These are phyloP conservation scores for Noctua comes DNA, from an alignment of 2,888 invertebrate genomes.

Conservation along the genomic window DNA sequence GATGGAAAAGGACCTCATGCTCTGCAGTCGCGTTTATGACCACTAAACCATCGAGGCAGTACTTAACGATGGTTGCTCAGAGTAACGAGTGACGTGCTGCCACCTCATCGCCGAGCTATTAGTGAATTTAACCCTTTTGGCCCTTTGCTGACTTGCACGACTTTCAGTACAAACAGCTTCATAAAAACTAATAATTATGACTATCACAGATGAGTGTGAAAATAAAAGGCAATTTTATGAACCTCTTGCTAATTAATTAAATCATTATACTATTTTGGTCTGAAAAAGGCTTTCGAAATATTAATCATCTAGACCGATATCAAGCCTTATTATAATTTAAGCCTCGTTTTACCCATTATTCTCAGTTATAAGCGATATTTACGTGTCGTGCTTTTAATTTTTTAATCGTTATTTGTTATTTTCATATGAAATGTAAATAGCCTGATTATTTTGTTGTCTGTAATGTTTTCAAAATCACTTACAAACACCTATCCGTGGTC, in stretches of 20 bases:
- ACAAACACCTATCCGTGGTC: neutral
- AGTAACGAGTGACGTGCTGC: neutral
- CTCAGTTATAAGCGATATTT: constrained; percentile 3
- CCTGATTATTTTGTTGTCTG: neutral
- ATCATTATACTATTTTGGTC: neutral
- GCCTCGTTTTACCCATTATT: constrained; percentile 5
- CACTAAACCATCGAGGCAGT: neutral
- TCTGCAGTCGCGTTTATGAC: neutral
- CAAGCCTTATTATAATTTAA: neutral
- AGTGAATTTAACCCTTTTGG: neutral
- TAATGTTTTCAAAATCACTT: neutral
- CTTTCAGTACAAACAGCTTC: neutral
- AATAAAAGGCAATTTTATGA: neutral
- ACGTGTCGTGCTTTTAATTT: neutral
- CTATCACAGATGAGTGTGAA: neutral
- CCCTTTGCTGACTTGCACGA: constrained; percentile 4
- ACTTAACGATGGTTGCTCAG: neutral
- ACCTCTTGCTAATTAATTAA: neutral
- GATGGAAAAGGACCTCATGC: neutral
- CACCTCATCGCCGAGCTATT: constrained; percentile 9
- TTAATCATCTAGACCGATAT: neutral
- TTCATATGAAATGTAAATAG: neutral
- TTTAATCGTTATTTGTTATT: neutral
- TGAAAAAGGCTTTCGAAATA: neutral
- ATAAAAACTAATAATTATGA: neutral